Conservation (phyloP, 2,797 vertebrate species). For the Capromys pilorides region DNA sequence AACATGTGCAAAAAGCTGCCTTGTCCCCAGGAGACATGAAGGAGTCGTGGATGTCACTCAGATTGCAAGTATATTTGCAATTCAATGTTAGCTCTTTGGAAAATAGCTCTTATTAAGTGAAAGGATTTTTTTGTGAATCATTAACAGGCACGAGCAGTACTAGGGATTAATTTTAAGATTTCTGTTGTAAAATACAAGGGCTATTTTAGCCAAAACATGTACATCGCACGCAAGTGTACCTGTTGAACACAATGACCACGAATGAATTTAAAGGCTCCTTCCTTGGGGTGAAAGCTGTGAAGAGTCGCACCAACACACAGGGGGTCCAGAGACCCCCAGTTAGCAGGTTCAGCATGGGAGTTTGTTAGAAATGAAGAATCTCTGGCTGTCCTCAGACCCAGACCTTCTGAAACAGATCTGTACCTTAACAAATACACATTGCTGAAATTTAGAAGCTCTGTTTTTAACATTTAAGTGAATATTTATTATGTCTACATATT, state of each 20-base stretch:
- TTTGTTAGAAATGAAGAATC: conserved; percentile 1
- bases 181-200: conserved; percentile 71
- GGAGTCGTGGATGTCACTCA: conserved; percentile 67
- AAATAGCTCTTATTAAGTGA: conserved; percentile 73
- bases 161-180: conserved; percentile 68
- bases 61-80: conserved; percentile 75
- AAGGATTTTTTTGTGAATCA: conserved; percentile 66
- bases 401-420: neutral
- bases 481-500: neutral
- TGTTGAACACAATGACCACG: conserved; percentile 49
- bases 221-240: conserved; percentile 10
- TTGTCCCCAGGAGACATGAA: neutral
- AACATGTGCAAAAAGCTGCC: neutral
- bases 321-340: neutral
- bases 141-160: conserved; percentile 61
- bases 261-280: conserved; percentile 37
- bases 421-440: conserved; percentile 44
- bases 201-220: conserved; percentile 40
- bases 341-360: neutral
- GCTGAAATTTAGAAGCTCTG: neutral
- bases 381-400: neutral
- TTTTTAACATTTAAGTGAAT: conserved; percentile 21
- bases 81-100: conserved; percentile 77
- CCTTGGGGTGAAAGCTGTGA: neutral
- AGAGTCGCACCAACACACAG: neutral